phyloP scores from a whole-genome alignment of 2,888 invertebrate genomes.

The Synergus itoensis region DNA sequence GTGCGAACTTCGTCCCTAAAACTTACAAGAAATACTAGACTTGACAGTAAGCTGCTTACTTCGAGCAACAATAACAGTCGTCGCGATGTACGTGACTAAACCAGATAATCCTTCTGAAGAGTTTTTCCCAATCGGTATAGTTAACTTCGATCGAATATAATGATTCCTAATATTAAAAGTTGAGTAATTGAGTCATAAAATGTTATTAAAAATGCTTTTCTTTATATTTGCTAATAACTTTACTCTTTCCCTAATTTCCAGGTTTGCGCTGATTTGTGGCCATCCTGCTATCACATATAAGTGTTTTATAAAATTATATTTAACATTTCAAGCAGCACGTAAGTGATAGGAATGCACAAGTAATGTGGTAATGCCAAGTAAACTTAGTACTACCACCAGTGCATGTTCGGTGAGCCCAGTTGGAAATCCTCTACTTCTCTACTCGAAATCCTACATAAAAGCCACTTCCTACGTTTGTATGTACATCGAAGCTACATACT shows the following conservation, averaged over 20 bases:
- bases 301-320: slow-evolving; percentile 1
- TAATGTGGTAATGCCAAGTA: not conserved
- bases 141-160: no score
- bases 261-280: no score
- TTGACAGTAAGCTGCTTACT: slow-evolving; percentile 28
- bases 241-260: no score
- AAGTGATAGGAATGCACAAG: slow-evolving; percentile 43
- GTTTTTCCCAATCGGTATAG: not conserved
- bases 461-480: slow-evolving; percentile 42
- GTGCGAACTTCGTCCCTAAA: slow-evolving; percentile 53
- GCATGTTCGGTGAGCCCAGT: slow-evolving; percentile 46
- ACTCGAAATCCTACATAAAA: slow-evolving; percentile 52
- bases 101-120: not conserved
- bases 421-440: slow-evolving; percentile 51
- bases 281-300: not conserved
- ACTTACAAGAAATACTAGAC: slow-evolving; percentile 40
- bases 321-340: not conserved
- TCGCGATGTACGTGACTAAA: not conserved
- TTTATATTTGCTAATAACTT: no score
- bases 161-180: no score
- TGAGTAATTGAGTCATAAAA: no score
- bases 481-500: slow-evolving; percentile 31
- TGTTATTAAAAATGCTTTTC: no score
- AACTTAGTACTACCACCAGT: slow-evolving; percentile 41
- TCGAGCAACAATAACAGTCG: slow-evolving; percentile 1